Base-by-base conservation (phyloP, 2,797 vertebrate species). In the Sebastes oblongus region DNA sequence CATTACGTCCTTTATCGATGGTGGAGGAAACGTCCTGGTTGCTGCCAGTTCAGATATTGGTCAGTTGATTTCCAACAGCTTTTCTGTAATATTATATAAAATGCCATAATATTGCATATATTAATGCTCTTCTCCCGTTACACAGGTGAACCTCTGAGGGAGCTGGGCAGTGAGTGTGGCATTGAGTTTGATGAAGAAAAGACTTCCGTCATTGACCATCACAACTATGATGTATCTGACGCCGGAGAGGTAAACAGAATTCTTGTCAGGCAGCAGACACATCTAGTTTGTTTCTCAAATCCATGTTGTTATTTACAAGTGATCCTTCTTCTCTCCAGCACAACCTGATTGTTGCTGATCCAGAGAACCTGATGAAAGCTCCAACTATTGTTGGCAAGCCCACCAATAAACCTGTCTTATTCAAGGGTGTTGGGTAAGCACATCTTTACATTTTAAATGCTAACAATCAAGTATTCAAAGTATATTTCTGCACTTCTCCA, bases 101-200 rank as follows among this genome's bases (percentile, higher is more conserved):
- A 64, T 3, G 0, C 13, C 2, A 5, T 27, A 20, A 25, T 20
- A 4, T 61, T 24, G 0, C 22, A 5, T 56, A 6, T 30, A 29
- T 30, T 67, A 36, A 72, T 25, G 7, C 16, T 50, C 39, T 69
- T n/a, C 3, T 78, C 6, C n/a, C 84, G 12, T 25, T 55, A 52
- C 25, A 75, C 78, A 99, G 98, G 98, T 2, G 98, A 99, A 87
- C 98, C 98, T 0, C 92, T 99, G 82, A 96, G 98, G 60, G 98
- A 99, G 92, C 93, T 99, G 90, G 98, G 98, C 56, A 99, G 98
- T 0, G 98, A 99, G 90, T 99, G 98, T 22, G 98, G 98, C 6
- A 97, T 99, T 0, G 98, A 99, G 92, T 99, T 99, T 56, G 98
- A 99, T 24, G 98, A 99, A 86, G 98, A 99, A 70, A 97, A 97